Base-by-base conservation (phyloP, 2,888 invertebrate species). In the Yponomeuta malinellus region DNA sequence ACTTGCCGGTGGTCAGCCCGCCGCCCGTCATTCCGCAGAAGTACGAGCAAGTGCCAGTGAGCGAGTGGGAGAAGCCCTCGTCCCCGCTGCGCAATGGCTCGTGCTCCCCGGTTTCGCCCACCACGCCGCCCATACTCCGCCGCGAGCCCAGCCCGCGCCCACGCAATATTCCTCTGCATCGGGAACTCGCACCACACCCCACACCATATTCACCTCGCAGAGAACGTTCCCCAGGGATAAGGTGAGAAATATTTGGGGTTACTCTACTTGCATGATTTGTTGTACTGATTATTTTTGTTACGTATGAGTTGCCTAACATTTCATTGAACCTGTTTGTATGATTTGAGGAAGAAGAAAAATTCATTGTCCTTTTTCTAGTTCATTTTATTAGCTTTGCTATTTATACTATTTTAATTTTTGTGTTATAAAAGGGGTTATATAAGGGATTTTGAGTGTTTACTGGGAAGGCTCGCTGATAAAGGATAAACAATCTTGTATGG, bases 71-170 rank as follows among this genome's bases (percentile, higher is more conserved):
- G 81, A 92, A 92, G 84, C 87, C 87, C 0, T 93, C 93, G 0
- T 93, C 93, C 33, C 93, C 94, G 0, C 83, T 93, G 5, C 82
- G 93, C 73, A 94, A 94, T 76, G 93, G 93, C 33, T 94, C 93
- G 0, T 90, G 90, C 66, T 94, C 94, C 4, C 94, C 94, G 0
- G 92, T 94, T 67, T 94, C 94, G 4, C 94, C 94, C 0, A 89
- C 92, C 0, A 94, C 93, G 1, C 94, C 94, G 0, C 93, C 93
- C 31, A 81, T 90, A 59, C 79, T 81, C 74, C 78, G 83, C 73
- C 74, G 78, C 85, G 74, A 76, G 72, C 84, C 73, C 75, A 80
- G 70, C 74, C 74, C 91, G 72, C 79, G 87, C 74, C 12, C 31
- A 9, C 37, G 67, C n/a, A 37, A 31, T n/a, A n/a, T 37, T 63